Base-by-base conservation (phyloP, 1,140 invertebrate species). In the Aphelinus atriplicis region DNA sequence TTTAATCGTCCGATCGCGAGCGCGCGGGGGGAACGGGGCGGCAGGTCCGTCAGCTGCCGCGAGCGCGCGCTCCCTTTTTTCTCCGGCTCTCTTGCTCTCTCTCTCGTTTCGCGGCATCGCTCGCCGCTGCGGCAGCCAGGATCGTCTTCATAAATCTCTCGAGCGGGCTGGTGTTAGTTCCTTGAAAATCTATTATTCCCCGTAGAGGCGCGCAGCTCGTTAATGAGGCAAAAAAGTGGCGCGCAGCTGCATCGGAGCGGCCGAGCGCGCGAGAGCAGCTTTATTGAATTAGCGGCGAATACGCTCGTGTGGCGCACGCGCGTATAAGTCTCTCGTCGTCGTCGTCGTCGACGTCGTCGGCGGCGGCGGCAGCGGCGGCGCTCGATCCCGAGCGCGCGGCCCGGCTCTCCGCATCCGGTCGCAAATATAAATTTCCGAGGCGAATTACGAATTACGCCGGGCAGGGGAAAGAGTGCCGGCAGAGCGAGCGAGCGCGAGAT, bases 231-330 rank as follows among this genome's bases (percentile, higher is more conserved):
- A 72, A 62, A 73, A 73, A 70, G 42, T 51, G 50, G 58, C 60
- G 50, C 48, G 62, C 76, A 73, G 76, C 72, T 77, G 67, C 71
- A 65, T 60, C 72, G 48, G 60, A 43, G 50, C 55, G 48, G 10
- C 26, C 5, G 26, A 26, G 26, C 26, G 26, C 26, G 26, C 26
- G 26, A 26, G 26, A 26, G 26, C 55, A 73, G 71, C 58, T 78
- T 78, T 76, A 78, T 78, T 76, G 66, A 78, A 78, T 78, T 73
- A 78, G 61, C 65, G 48, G 6, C 69, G 62, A 60, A 55, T 55
- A 43, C 50, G 51, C 65, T 63, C 47, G 53, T 47, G 45, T 65
- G n/a, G 53, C 46, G 42, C 7, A 48, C 46, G 9, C n/a, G 51
- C 53, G 26, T 51, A 69, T 66, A 75, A 75, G 60, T 75, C 74